A percentile compares a stretch with the other conserved stretches of the same genome.
phyloP scores from a whole-genome alignment of 2,888 invertebrate species.

The Pheosia tremula region DNA sequence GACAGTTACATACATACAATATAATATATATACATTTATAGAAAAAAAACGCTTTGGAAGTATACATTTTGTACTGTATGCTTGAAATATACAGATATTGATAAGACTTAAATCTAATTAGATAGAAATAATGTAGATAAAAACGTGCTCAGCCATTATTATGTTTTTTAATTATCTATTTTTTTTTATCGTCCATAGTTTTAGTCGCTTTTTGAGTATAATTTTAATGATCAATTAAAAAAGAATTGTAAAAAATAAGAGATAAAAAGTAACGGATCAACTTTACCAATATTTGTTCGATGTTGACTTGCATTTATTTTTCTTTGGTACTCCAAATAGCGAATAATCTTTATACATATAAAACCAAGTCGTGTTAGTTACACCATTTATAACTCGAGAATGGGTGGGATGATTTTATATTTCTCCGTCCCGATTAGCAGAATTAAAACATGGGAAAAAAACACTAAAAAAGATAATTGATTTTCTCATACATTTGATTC shows the following conservation, averaged over 20 bases:
- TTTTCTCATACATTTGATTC: too few species aligned
- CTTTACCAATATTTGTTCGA: slow-evolving; percentile 8
- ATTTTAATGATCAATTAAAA: slow-evolving; percentile 45
- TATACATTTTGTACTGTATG: slow-evolving; percentile 74
- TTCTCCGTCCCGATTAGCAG: too few species aligned
- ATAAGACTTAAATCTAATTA: slow-evolving; percentile 64
- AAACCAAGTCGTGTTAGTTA: too few species aligned
- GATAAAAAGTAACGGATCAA: slow-evolving; percentile 14
- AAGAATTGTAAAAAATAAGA: slow-evolving; percentile 35
- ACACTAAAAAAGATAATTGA: too few species aligned
- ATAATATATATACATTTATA: slow-evolving; percentile 58
- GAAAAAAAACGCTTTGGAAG: slow-evolving; percentile 70
- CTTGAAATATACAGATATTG: slow-evolving; percentile 52
- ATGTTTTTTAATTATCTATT: slow-evolving; percentile 18
- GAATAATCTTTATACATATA: too few species aligned
- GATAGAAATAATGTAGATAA: slow-evolving; percentile 75
- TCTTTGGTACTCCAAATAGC: too few species aligned
- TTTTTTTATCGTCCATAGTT: slow-evolving; percentile 33
- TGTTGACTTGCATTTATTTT: slow-evolving; percentile 4
- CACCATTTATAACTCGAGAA: too few species aligned
- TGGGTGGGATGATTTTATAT: too few species aligned
- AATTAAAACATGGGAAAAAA: too few species aligned
- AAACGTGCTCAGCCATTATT: slow-evolving; percentile 69
- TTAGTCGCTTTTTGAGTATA: slow-evolving; percentile 32
- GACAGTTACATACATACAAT: slow-evolving; percentile 41